Conservation (phyloP, 2,888 invertebrate species). For the Isotomurus palustris region DNA sequence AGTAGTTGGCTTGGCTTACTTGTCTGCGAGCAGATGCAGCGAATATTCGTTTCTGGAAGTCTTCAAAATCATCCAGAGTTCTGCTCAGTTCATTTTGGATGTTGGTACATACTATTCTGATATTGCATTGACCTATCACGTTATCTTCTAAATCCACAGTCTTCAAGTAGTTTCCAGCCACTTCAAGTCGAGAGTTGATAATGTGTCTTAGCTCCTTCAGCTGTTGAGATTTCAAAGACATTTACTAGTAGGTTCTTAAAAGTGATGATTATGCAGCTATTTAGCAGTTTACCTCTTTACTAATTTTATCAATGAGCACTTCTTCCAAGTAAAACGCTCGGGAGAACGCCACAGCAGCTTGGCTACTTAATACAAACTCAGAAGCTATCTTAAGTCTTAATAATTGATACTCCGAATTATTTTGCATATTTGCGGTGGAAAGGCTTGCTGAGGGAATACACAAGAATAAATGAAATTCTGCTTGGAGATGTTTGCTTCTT, state of each 20-base stretch:
- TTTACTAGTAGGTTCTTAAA: background rate
- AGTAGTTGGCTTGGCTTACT: background rate
- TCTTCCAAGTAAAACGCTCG: conserved; percentile 38
- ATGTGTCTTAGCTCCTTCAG: background rate
- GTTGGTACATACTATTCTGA: background rate
- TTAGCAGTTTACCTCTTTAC: conserved; percentile 26
- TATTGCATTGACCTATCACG: background rate
- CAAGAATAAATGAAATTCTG: too few species aligned
- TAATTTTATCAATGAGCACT: conserved; percentile 28
- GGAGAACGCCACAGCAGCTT: conserved; percentile 37
- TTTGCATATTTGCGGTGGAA: too few species aligned
- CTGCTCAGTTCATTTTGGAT: background rate
- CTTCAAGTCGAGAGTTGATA: background rate
- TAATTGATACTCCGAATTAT: conserved; percentile 11
- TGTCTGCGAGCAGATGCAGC: conserved; percentile 11
- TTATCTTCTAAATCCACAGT: background rate
- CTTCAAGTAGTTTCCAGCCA: background rate
- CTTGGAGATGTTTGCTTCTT: too few species aligned
- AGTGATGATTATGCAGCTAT: too few species aligned
- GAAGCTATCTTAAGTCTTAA: conserved; percentile 36
- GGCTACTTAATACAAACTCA: conserved; percentile 37
- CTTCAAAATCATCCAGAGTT: background rate
- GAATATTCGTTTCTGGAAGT: conserved; percentile 8
- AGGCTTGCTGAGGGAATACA: too few species aligned
- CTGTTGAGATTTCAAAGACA: background rate